A percentile compares a stretch with the other conserved stretches of the same genome.
phyloP scores from a whole-genome alignment of 2,797 vertebrate genomes.

The Phylloscopus collybita region DNA sequence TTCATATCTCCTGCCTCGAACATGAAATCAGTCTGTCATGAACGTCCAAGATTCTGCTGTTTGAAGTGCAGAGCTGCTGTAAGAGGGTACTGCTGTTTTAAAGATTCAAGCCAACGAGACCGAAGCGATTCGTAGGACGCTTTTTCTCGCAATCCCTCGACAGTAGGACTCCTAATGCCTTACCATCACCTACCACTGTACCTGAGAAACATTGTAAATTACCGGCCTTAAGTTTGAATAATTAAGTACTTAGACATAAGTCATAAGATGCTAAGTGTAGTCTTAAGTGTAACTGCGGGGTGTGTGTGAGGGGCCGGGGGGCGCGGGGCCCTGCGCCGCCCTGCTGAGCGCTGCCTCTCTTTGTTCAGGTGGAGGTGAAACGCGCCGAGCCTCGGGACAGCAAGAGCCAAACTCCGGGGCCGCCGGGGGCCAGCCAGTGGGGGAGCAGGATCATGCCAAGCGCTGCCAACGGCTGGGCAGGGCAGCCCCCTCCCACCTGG shows the following conservation, averaged over 20 bases:
- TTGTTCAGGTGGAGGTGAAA: slow-evolving; percentile 99
- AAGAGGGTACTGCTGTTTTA: slow-evolving; percentile 61
- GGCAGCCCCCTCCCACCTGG: slow-evolving; percentile 94
- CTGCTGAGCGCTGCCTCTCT: slow-evolving; percentile 80
- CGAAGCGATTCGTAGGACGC: not conserved
- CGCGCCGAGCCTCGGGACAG: slow-evolving; percentile 97
- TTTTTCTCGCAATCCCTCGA: slow-evolving; percentile 30
- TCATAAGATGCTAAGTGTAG: slow-evolving; percentile 84
- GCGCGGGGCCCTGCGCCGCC: slow-evolving; percentile 27
- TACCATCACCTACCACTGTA: slow-evolving; percentile 75
- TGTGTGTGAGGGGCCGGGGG: slow-evolving; percentile 83
- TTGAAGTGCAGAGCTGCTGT: slow-evolving; percentile 18
- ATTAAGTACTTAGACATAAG: slow-evolving; percentile 84
- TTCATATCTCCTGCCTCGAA: not conserved
- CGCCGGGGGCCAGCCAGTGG: slow-evolving; percentile 93
- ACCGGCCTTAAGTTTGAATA: slow-evolving; percentile 82
- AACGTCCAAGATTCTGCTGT: not conserved
- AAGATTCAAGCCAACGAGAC: not conserved
- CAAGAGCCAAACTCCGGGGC: slow-evolving; percentile 91
- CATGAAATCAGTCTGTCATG: not conserved
- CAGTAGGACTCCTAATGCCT: slow-evolving; percentile 29
- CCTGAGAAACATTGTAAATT: slow-evolving; percentile 93
- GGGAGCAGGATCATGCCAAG: slow-evolving; percentile 92
- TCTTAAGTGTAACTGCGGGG: slow-evolving; percentile 81
- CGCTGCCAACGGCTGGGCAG: slow-evolving; percentile 97